phyloP scores from a whole-genome alignment of 2,113 vertebrate genomes.

The Muscicapa adusta region DNA sequence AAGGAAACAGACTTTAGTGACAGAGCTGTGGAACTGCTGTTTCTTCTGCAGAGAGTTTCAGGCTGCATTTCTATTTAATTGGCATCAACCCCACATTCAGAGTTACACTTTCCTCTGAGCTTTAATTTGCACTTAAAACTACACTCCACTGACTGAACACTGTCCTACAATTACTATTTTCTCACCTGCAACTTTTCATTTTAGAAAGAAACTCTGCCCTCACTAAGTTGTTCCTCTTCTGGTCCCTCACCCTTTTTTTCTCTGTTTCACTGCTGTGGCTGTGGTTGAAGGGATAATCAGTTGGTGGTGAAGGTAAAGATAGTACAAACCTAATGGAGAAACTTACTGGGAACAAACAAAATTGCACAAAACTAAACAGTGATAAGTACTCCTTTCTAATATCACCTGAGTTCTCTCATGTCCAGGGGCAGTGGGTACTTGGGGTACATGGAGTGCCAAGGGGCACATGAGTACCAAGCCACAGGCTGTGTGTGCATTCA shows the following conservation, averaged over 20 bases:
- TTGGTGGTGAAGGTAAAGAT: not conserved
- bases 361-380: not conserved
- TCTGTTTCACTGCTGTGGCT: not conserved
- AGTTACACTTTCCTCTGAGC: not conserved
- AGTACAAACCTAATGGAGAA: not conserved
- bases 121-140: constrained; percentile 23
- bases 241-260: not conserved
- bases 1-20: constrained; percentile 12
- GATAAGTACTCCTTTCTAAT: not conserved
- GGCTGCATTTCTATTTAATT: constrained; percentile 43
- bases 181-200: not conserved
- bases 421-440: too few species aligned
- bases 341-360: not conserved
- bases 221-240: not conserved
- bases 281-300: not conserved
- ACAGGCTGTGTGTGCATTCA: not conserved
- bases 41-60: not conserved
- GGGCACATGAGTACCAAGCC: accelerated
- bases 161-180: not conserved
- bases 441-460: not conserved
- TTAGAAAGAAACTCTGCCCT: not conserved
- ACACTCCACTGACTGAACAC: not conserved
- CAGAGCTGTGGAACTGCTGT: not conserved
- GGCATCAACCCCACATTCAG: not conserved
- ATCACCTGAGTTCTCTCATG: not conserved